Base-by-base conservation (phyloP, 2,888 invertebrate species). In the Argynnis bischoffii region DNA sequence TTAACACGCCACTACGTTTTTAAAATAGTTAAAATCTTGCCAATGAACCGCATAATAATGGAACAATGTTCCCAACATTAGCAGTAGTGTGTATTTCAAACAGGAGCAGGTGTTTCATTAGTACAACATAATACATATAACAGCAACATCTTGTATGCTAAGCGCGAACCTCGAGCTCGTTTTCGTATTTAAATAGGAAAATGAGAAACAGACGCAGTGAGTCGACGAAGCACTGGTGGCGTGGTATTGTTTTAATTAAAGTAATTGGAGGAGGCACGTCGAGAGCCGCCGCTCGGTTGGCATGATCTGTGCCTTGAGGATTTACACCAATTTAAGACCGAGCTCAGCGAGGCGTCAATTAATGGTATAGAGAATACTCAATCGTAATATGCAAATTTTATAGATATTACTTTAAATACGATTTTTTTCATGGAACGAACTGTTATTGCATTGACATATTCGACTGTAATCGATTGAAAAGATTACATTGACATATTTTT, bases 221-320 rank as follows among this genome's bases (percentile, higher is more conserved):
- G 88, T 89, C 90, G 89, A 88, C 89, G 90, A 83, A 89, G 87
- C 87, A 85, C 85, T 89, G 87, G 86, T 88, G 84, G 85, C 88
- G 86, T 87, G 87, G 89, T 91, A 90, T 92, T 92, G 92, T 92
- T 92, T 92, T 92, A 92, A 92, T 92, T 92, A 92, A 92, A 92
- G 90, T 92, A 92, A 92, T 92, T 92, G 92, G 91, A 90, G 89
- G 89, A 91, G 90, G 88, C 88, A 88, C 88, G 88, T 86, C 81
- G 89, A 88, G 91, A 84, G 87, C 87, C 83, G 84, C 79, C 87
- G 85, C 87, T 87, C 86, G 85, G 85, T 83, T 83, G 87, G 84
- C 86, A 88, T 91, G 90, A 91, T 92, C 91, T 90, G 88, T 88
- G 88, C 90, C 90, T 90, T 89, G 88, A 92, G 91, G 90, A 92